These are phyloP conservation scores for Catajapyx aquilonaris DNA, from an alignment of 1,140 invertebrate genomes.

Conservation along the genomic window DNA sequence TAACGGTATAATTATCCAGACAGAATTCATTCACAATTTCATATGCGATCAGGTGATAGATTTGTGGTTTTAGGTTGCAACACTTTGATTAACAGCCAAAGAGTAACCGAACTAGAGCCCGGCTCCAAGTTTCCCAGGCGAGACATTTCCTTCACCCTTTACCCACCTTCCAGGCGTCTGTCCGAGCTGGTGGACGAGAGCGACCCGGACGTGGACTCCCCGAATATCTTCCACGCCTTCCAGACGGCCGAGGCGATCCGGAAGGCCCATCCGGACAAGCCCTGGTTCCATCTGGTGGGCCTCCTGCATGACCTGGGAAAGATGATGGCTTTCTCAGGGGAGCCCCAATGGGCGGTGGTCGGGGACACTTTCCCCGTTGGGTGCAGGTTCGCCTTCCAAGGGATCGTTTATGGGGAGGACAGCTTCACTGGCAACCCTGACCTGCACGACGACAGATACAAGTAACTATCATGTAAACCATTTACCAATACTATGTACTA, in stretches of 20 bases:
- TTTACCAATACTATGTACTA: no score
- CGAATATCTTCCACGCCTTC: slow-evolving; percentile 89
- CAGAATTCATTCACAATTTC: no score
- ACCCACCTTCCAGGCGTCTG: no score
- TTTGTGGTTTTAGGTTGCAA: no score
- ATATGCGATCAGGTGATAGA: no score
- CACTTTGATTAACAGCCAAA: no score
- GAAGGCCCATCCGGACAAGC: slow-evolving; percentile 53
- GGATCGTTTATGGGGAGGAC: slow-evolving; percentile 74
- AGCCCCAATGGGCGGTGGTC: slow-evolving; percentile 88
- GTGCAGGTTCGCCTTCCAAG: slow-evolving; percentile 56
- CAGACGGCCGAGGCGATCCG: slow-evolving; percentile 89
- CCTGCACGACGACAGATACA: slow-evolving; percentile 52
- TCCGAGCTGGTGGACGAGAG: slow-evolving; percentile 84
- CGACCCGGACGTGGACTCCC: slow-evolving; percentile 77
- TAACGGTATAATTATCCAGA: no score
- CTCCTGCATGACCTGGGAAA: slow-evolving; percentile 89
- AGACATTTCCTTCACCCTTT: no score
- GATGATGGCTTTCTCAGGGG: slow-evolving; percentile 80
- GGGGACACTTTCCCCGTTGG: slow-evolving; percentile 93
- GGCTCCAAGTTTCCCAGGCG: no score
- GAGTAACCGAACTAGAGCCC: no score
- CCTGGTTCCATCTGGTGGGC: slow-evolving; percentile 89
- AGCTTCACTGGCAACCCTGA: slow-evolving; percentile 72
- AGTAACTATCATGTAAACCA: slow-evolving; percentile 31